These are phyloP conservation scores for Drosophila mojavensis DNA, from an alignment of 1,140 invertebrate genomes.

Conservation along the genomic window DNA sequence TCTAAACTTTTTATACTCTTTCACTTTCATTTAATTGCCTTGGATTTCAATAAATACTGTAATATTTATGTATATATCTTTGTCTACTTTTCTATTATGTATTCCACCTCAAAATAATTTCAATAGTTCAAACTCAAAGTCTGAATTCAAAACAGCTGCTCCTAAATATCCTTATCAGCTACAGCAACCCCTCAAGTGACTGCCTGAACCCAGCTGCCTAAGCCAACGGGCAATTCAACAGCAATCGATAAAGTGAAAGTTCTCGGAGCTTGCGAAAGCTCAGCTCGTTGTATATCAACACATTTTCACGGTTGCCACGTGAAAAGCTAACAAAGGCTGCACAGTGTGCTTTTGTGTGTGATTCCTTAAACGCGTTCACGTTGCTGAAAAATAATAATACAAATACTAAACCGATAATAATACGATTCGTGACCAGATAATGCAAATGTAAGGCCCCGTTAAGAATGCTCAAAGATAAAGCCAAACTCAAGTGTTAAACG, in stretches of 20 bases:
- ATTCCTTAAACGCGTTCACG: constrained; percentile 77
- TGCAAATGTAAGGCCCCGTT: constrained; percentile 22
- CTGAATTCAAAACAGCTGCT: background rate
- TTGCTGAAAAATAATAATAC: constrained; percentile 60
- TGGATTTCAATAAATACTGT: too few species aligned
- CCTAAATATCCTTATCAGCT: background rate
- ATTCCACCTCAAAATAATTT: background rate
- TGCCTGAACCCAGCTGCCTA: constrained; percentile 29
- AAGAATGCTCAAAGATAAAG: background rate
- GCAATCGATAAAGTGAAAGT: constrained; percentile 49
- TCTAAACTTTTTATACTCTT: too few species aligned
- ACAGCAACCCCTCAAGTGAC: constrained; percentile 20
- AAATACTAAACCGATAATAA: constrained; percentile 32
- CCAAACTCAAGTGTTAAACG: background rate
- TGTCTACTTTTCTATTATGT: background rate
- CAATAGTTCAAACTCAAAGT: background rate
- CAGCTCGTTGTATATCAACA: constrained; percentile 39
- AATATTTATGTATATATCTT: background rate
- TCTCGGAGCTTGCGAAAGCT: constrained; percentile 38
- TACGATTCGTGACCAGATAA: constrained; percentile 8
- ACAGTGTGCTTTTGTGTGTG: constrained; percentile 78
- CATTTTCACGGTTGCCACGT: constrained; percentile 59
- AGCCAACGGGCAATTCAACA: background rate
- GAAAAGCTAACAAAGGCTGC: constrained; percentile 69
- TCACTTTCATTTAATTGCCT: too few species aligned